phyloP scores from a whole-genome alignment of 2,113 vertebrate genomes.

The Poicephalus meyeri region DNA sequence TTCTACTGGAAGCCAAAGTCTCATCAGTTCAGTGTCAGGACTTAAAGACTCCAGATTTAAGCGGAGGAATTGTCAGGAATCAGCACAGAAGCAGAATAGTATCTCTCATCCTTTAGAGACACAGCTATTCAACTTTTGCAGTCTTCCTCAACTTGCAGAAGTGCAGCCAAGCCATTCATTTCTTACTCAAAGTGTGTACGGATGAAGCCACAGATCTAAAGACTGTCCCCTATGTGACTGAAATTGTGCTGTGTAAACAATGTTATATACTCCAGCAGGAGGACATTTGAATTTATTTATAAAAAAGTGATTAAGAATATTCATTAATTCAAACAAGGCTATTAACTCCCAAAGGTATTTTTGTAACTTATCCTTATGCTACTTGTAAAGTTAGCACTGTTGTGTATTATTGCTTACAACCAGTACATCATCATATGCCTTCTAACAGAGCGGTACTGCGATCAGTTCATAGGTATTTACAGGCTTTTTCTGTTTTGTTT shows the following conservation, averaged over 20 bases:
- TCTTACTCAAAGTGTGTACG: constrained; percentile 68
- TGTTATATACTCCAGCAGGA: constrained; percentile 73
- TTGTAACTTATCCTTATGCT: constrained; percentile 81
- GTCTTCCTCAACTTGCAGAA: constrained; percentile 74
- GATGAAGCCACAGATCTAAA: constrained; percentile 67
- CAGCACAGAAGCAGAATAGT: constrained; percentile 68
- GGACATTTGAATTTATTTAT: constrained; percentile 76
- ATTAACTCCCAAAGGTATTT: constrained; percentile 67
- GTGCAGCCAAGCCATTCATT: constrained; percentile 75
- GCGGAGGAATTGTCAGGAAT: constrained; percentile 61
- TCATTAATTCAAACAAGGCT: constrained; percentile 76
- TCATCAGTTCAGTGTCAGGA: constrained; percentile 46
- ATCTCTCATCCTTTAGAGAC: constrained; percentile 70
- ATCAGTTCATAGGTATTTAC: constrained; percentile 79
- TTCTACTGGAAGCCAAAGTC: constrained; percentile 67
- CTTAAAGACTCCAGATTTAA: constrained; percentile 64
- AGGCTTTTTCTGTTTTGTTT: constrained; percentile 63
- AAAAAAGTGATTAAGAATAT: constrained; percentile 69
- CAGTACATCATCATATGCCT: constrained; percentile 78
- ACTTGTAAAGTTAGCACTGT: constrained; percentile 79
- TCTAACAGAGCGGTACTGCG: constrained; percentile 78
- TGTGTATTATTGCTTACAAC: constrained; percentile 84
- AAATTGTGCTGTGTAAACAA: constrained; percentile 82
- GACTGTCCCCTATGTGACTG: constrained; percentile 73
- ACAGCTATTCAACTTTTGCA: constrained; percentile 68